Conservation (phyloP, 1,140 invertebrate genomes). For the Trichomalopsis sarcophagae region DNA sequence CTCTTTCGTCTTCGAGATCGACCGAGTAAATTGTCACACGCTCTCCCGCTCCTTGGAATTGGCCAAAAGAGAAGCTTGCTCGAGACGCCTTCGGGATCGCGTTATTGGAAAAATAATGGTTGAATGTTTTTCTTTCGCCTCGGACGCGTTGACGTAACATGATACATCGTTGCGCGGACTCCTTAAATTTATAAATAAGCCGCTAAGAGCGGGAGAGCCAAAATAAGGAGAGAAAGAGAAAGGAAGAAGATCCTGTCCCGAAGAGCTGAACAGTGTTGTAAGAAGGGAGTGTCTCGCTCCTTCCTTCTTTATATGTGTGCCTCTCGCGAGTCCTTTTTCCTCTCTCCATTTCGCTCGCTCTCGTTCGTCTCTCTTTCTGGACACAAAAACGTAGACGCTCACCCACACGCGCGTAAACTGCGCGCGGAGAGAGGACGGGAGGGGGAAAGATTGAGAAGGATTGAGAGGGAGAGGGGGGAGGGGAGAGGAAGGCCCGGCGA, state of each 20-base stretch:
- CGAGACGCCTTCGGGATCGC: no score
- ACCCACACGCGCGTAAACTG: background rate
- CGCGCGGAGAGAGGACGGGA: background rate
- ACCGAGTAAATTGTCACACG: slow-evolving; percentile 75
- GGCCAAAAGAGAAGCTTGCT: slow-evolving; percentile 12
- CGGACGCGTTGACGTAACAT: slow-evolving; percentile 10
- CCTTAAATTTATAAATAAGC: slow-evolving; percentile 16
- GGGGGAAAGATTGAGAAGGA: slow-evolving; percentile 50
- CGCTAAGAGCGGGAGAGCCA: slow-evolving; percentile 55
- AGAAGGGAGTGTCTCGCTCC: slow-evolving; percentile 45
- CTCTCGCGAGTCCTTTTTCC: slow-evolving; percentile 17
- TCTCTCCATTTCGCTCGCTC: background rate
- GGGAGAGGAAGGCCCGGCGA: slow-evolving; percentile 57
- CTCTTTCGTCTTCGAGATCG: background rate
- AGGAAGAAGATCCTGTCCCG: slow-evolving; percentile 42
- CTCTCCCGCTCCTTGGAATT: slow-evolving; percentile 63
- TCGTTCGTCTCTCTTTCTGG: slow-evolving; percentile 46
- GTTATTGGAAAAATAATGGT: no score
- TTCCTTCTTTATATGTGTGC: slow-evolving; percentile 19
- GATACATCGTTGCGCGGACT: background rate
- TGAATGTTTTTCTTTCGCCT: no score
- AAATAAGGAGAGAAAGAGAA: slow-evolving; percentile 53
- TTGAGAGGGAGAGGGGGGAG: slow-evolving; percentile 42
- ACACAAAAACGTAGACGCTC: background rate
- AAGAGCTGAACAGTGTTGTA: slow-evolving; percentile 46